These are phyloP conservation scores for Trichomalopsis sarcophagae DNA, from an alignment of 1,140 invertebrate species.

Conservation along the genomic window DNA sequence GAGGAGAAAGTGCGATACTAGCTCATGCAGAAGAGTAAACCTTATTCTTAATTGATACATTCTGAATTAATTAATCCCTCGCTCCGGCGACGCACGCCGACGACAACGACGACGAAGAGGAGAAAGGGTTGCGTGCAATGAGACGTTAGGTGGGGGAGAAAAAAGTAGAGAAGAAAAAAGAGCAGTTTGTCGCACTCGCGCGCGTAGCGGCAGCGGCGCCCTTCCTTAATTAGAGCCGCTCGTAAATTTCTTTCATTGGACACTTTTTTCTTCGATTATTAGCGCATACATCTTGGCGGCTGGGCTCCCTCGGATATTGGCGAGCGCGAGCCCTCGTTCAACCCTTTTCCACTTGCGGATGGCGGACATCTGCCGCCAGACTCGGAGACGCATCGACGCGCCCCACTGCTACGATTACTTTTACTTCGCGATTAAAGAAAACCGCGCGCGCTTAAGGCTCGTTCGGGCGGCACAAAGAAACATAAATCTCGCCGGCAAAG, in stretches of 20 bases:
- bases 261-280: slow-evolving; percentile 76
- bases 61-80: slow-evolving; percentile 76
- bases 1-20: slow-evolving; percentile 45
- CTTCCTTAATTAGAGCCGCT: slow-evolving; percentile 73
- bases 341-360: slow-evolving; percentile 59
- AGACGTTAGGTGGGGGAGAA: slow-evolving; percentile 53
- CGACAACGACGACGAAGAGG: slow-evolving; percentile 57
- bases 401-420: slow-evolving; percentile 46
- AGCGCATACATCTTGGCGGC: slow-evolving; percentile 69
- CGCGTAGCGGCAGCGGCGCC: slow-evolving; percentile 21
- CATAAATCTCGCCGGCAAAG: slow-evolving; percentile 55
- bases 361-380: slow-evolving; percentile 67
- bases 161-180: slow-evolving; percentile 38
- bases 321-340: slow-evolving; percentile 29
- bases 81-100: background rate
- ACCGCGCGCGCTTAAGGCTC: slow-evolving; percentile 27
- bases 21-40: slow-evolving; percentile 70
- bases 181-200: slow-evolving; percentile 59
- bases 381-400: slow-evolving; percentile 8
- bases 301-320: slow-evolving; percentile 37
- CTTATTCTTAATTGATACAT: slow-evolving; percentile 76
- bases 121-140: slow-evolving; percentile 58
- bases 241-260: slow-evolving; percentile 76
- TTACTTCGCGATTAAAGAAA: slow-evolving; percentile 55
- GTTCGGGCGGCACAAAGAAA: slow-evolving; percentile 50